Evolutionary conservation across 2,888 invertebrate species (phyloP).

Genomic region (Orchesellides sinensis): DNA sequence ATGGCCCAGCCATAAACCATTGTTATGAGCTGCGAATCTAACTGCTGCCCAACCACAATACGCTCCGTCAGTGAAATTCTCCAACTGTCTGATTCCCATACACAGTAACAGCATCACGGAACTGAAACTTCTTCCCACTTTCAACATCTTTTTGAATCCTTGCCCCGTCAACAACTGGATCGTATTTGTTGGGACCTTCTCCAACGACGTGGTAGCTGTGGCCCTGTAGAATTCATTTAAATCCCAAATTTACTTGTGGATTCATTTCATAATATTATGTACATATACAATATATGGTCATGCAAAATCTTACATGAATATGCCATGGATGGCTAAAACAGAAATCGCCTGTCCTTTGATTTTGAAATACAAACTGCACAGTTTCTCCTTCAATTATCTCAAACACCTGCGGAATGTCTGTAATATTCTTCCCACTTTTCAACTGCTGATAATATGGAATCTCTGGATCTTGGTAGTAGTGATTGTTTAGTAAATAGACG

Average conservation of each 20-base stretch:
- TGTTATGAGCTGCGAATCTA: slow-evolving; percentile 62
- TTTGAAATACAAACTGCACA: slow-evolving; percentile 66
- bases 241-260: no score
- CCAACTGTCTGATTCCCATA: slow-evolving; percentile 56
- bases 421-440: slow-evolving; percentile 52
- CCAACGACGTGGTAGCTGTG: slow-evolving; percentile 65
- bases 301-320: slow-evolving; percentile 48
- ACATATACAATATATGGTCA: no score
- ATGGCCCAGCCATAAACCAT: slow-evolving; percentile 57
- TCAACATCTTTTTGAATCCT: slow-evolving; percentile 53
- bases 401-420: slow-evolving; percentile 60
- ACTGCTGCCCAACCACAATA: slow-evolving; percentile 68
- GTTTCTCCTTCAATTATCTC: slow-evolving; percentile 62
- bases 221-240: slow-evolving; percentile 40
- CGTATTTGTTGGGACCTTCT: slow-evolving; percentile 60
- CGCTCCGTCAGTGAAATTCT: slow-evolving; percentile 28
- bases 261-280: no score
- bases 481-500: slow-evolving; percentile 62
- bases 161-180: slow-evolving; percentile 53
- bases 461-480: slow-evolving; percentile 58
- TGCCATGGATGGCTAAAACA: slow-evolving; percentile 69
- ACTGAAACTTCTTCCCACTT: slow-evolving; percentile 34
- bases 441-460: slow-evolving; percentile 60
- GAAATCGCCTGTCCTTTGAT: slow-evolving; percentile 29
- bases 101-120: slow-evolving; percentile 57